phyloP scores from a whole-genome alignment of 2,797 vertebrate genomes.

The Erpetoichthys calabaricus region DNA sequence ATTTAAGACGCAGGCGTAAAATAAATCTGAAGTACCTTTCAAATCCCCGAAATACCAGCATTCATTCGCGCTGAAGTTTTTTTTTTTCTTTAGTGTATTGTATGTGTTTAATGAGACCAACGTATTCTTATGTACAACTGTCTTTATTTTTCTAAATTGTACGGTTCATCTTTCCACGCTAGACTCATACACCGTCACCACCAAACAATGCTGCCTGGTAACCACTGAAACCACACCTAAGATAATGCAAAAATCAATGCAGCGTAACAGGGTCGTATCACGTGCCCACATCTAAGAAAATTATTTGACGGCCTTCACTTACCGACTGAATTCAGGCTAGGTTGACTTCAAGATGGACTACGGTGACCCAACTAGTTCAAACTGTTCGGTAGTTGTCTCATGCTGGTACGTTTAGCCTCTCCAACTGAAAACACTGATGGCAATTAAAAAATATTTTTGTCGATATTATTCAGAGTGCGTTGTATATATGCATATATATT shows the following conservation, averaged over 20 bases:
- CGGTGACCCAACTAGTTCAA: constrained; percentile 16
- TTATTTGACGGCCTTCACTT: neutral
- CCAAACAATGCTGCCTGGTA: constrained; percentile 44
- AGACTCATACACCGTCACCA: neutral
- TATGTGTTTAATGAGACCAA: too few species aligned
- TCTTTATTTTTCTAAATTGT: neutral
- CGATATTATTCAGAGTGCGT: too few species aligned
- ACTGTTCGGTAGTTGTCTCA: neutral
- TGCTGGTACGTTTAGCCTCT: too few species aligned
- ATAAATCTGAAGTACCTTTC: too few species aligned
- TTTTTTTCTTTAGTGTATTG: too few species aligned
- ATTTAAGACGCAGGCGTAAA: too few species aligned
- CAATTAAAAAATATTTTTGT: too few species aligned
- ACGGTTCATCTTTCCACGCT: neutral
- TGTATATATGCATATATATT: too few species aligned
- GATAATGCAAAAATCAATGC: neutral
- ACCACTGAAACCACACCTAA: constrained; percentile 38
- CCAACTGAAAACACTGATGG: too few species aligned
- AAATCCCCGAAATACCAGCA: too few species aligned
- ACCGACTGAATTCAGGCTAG: neutral
- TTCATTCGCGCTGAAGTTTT: too few species aligned
- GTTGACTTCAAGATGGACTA: constrained; percentile 12
- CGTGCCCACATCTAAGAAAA: constrained; percentile 12
- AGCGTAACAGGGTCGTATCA: constrained; percentile 18
- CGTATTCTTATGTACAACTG: too few species aligned